Base-by-base conservation (phyloP, 1,140 invertebrate genomes). In the Diabrotica virgifera region DNA sequence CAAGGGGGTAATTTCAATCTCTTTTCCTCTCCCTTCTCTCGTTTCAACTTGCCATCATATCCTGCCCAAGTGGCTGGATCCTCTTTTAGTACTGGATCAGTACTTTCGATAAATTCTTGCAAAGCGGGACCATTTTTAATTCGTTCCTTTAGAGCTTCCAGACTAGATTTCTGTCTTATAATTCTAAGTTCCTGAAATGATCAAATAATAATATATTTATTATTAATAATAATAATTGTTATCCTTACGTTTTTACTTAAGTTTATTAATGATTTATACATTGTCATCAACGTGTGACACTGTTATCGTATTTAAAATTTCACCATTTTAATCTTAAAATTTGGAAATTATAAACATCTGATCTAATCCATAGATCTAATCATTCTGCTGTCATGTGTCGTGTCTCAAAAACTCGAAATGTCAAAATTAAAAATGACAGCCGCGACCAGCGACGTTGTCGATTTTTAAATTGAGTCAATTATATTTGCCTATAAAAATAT, bases 1-100 rank as follows among this genome's bases (percentile, higher is more conserved):
- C 98, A 99, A 56, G 96, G 94, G 13, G 98, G 97, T 59, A 99
- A 80, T 62, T 95, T 83, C 36, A 98, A 80, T 62, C 95, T 85
- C 61, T 89, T 84, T 37, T 85, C 86, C 69, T 96, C 92, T 5
- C 92, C 91, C 74, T 91, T 93, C 64, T 90, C 89, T 60, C 91
- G 81, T 72, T 91, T 91, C n/a, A 96, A 81, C 80, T 95, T 93
- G 36, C 90, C 91, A 66, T 89, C 84, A 76, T 93, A 95, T 24
- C 84, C 81, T 36, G 84, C 77, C 86, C 85, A 89, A 38, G 83
- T 80, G 61, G 80, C 81, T 2, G 81, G 77, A 52, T 84, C 79
- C 12, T 89, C 85, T 65, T 81, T 79, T 52, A 85, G 84, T 36
- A 83, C 77, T 59, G 77, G 70, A 0, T 82, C 73, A 0, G 77